Base-by-base conservation (phyloP, 2,888 invertebrate genomes). In the Baccha elongata region DNA sequence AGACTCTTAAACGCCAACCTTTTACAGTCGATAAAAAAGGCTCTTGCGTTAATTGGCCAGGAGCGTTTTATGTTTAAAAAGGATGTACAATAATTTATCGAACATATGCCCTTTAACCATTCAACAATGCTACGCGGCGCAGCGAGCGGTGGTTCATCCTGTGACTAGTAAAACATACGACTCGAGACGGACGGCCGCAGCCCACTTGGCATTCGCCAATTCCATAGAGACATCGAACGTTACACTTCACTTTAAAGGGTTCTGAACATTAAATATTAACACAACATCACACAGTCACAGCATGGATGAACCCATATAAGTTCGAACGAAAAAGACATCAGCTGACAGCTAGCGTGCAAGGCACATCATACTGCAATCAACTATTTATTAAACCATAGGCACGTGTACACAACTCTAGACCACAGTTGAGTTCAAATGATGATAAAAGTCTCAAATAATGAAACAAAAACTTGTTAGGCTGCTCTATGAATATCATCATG, bases 301-400 rank as follows among this genome's bases (percentile, higher is more conserved):
- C 40, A 35, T 37, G 13, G 5, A 37, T 55, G 21, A 81, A 81
- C 23, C 67, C 83, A 48, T 72, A 78, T 3, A 62, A 72, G 53
- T 55, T 53, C 42, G 11, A 26, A 69, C 44, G 29, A 72, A 67
- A 83, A 83, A 72, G 78, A 78, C 81, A 76, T 48, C 67, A 23
- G 19, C 58, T n/a, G 50, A 65, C 62, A 40, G 83, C n/a, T 71
- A 55, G 42, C 44, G 55, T 13, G 62, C 72, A 62, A 76, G 71
- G 62, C 72, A 67, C 67, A 81, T 67, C 29, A 40, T 21, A 42
- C n/a, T 76, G 76, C 72, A 72, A 78, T 67, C 68, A 52, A 68
- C 53, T 67, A 72, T 58, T 78, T 83, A 83, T 78, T 83, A 72
- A 83, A 83, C 78, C 72, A 78, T 83, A 62, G 62, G 62, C 83